Conservation (phyloP, 2,888 invertebrate species). For the Drosophila mulleri region DNA sequence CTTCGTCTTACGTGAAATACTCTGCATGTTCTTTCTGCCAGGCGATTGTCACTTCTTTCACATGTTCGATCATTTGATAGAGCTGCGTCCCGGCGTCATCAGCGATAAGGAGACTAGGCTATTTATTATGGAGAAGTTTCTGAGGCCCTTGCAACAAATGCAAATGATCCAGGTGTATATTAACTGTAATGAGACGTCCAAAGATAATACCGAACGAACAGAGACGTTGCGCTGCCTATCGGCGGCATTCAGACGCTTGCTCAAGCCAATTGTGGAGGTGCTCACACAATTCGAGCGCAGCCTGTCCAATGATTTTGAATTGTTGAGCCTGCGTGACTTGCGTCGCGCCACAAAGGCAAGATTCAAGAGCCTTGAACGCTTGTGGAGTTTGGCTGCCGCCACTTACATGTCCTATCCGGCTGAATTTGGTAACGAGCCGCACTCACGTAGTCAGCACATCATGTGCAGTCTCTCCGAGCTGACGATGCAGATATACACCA, state of each 20-base stretch:
- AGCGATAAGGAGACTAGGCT: rapidly evolving
- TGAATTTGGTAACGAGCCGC: background rate
- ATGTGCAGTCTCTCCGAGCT: slow-evolving; percentile 7
- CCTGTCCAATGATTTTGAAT: background rate
- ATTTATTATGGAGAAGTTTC: slow-evolving; percentile 2
- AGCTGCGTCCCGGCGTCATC: slow-evolving; percentile 3
- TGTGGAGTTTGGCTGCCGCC: slow-evolving; percentile 19
- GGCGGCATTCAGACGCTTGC: slow-evolving; percentile 28
- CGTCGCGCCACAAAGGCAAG: background rate
- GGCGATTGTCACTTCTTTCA: slow-evolving; percentile 22
- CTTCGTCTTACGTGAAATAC: slow-evolving; percentile 29
- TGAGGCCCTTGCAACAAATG: slow-evolving; percentile 38
- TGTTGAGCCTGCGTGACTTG: slow-evolving; percentile 8
- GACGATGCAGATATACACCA: background rate
- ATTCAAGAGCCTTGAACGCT: slow-evolving; percentile 14
- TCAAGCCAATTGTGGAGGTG: slow-evolving; percentile 48
- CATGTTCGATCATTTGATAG: slow-evolving; percentile 7
- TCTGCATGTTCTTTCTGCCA: slow-evolving; percentile 41
- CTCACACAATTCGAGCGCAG: slow-evolving; percentile 34
- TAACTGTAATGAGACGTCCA: background rate
- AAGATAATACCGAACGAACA: background rate
- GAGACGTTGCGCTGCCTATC: slow-evolving; percentile 13
- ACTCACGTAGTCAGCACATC: slow-evolving; percentile 25
- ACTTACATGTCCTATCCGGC: slow-evolving; percentile 2
- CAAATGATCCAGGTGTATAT: slow-evolving; percentile 35